Conservation (phyloP, 2,113 vertebrate genomes). For the Ranitomeya variabilis region DNA sequence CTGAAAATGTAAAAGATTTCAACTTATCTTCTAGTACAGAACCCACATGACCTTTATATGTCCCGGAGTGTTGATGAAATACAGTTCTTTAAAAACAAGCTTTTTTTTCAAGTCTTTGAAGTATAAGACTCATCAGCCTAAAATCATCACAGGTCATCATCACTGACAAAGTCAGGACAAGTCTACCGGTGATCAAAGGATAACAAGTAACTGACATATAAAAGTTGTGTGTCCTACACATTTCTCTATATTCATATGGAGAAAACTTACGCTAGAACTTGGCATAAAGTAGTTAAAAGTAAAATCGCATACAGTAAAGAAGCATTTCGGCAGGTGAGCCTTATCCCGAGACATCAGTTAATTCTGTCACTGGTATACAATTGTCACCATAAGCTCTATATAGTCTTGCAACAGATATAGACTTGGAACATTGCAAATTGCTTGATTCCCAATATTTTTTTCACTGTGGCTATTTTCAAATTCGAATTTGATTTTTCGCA, state of each 20-base stretch:
- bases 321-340: not conserved
- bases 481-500: too few relatives aligned
- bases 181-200: conserved; percentile 76
- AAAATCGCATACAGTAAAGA: not conserved
- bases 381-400: not conserved
- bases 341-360: not conserved
- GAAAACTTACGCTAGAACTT: not conserved
- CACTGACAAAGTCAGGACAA: conserved; percentile 74
- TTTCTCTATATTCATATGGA: not conserved
- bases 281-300: not conserved
- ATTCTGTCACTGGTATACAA: not conserved
- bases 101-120: conserved; percentile 76
- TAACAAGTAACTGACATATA: conserved; percentile 67
- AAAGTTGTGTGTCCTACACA: conserved; percentile 9
- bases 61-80: conserved; percentile 72
- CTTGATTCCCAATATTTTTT: too few relatives aligned
- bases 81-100: conserved; percentile 66
- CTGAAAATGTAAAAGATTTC: conserved; percentile 54
- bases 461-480: not conserved
- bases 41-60: conserved; percentile 68
- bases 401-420: not conserved
- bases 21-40: conserved; percentile 54
- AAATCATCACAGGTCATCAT: conserved; percentile 73
- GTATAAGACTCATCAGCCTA: conserved; percentile 76
- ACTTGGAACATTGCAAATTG: not conserved